Conservation (phyloP, 2,113 vertebrate species). For the Tupaia chinensis region DNA sequence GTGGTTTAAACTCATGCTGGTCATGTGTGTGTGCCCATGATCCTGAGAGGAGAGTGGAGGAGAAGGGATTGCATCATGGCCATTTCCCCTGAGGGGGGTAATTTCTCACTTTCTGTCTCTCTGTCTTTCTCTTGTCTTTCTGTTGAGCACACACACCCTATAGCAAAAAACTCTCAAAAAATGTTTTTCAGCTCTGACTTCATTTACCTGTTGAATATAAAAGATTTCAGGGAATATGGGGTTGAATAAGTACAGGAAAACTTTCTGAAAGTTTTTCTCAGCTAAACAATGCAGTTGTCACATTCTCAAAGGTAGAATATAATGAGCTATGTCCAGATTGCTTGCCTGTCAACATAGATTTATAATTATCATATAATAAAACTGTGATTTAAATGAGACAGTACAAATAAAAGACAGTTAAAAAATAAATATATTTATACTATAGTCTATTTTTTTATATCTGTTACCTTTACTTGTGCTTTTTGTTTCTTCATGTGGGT, state of each 20-base stretch:
- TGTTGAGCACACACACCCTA: no score
- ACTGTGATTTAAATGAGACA: background rate
- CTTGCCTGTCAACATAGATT: background rate
- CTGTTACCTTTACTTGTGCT: background rate
- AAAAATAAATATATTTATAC: background rate
- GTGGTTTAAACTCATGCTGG: no score
- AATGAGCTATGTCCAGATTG: no score
- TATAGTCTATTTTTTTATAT: background rate
- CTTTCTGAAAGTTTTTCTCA: background rate
- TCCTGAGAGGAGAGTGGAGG: no score
- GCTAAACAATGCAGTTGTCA: fast-evolving
- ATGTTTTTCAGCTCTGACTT: background rate
- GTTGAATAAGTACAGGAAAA: no score
- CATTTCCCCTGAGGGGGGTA: no score
- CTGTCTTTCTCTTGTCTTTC: no score
- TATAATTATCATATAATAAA: background rate
- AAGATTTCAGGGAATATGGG: background rate
- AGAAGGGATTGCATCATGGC: no score
- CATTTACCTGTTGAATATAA: background rate
- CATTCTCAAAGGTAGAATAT: background rate
- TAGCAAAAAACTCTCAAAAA: no score
- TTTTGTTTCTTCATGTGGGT: background rate
- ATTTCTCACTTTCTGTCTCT: no score
- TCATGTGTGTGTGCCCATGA: no score
- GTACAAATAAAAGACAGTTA: background rate